Base-by-base conservation (phyloP, 30 jellyfish, hydroid and myxozoan genomes). In the Chrysaora quinquecirrha region DNA sequence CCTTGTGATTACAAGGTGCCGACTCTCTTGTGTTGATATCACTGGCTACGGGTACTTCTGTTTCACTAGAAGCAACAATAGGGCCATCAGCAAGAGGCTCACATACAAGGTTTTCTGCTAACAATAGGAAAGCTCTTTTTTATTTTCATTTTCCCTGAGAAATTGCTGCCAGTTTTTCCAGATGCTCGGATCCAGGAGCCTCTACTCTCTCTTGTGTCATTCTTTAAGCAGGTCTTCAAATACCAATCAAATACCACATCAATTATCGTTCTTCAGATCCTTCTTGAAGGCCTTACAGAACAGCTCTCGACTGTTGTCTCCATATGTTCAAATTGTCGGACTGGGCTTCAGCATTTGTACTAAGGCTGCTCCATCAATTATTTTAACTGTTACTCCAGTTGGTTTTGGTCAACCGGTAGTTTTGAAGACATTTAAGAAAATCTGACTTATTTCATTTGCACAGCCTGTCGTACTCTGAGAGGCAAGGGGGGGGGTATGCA, bases 71-170 rank as follows among this genome's bases (percentile, higher is more conserved):
- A n/a, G n/a, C n/a, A n/a, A n/a, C n/a, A n/a, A n/a, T n/a, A n/a
- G n/a, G n/a, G n/a, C n/a, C n/a, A n/a, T 21, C 33, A 14, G 70
- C 19, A 2, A 16, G 48, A 52, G 33, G 28, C 11, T 9, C 22
- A n/a, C 32, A 46, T 56, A 28, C 56, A 25, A 83, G 12, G 10
- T 86, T 31, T 29, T 22, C 77, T 1, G 97, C 85, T 11, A 88
- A 46, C 61, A 69, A 88, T 21, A 22, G 31, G 64, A 87, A 34
- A 88, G 84, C 73, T 74, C n/a, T n/a, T n/a, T n/a, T n/a, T n/a
- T n/a, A n/a, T n/a, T n/a, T n/a, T n/a, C n/a, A n/a, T n/a, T n/a
- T 0, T 14, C 83, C 22, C 95, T 64, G 1, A 89, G 87, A 66
- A 89, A 89, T 33, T 52, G n/a, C n/a, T n/a, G n/a, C n/a, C n/a